Percentiles rank a stretch among this genome's conserved stretches.
Evolutionary conservation across 2,797 vertebrate species (phyloP).

Genomic region (Crax fasciolata): DNA sequence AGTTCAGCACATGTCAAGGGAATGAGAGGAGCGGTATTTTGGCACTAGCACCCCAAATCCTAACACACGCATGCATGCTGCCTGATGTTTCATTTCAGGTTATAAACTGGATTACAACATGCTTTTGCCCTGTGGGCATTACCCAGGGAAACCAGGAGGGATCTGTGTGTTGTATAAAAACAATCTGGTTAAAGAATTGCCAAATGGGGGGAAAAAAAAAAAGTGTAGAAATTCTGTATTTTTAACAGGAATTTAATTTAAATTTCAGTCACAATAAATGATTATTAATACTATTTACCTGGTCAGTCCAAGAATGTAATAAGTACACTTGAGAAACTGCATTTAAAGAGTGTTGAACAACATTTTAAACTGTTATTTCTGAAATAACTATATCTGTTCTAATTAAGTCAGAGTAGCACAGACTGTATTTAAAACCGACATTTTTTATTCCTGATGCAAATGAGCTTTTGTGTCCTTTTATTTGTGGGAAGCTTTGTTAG

Average conservation of each 20-base stretch:
- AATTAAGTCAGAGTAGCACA: conserved; percentile 24
- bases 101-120: conserved; percentile 66
- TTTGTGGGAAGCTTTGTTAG: conserved; percentile 63
- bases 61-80: neutral
- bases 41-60: neutral
- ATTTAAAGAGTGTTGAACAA: neutral
- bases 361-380: conserved; percentile 5
- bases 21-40: conserved; percentile 16
- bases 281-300: neutral
- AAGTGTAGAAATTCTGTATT: neutral
- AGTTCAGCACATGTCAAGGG: neutral
- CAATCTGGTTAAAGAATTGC: neutral
- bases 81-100: conserved; percentile 43
- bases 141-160: conserved; percentile 43
- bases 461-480: conserved; percentile 47
- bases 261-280: neutral
- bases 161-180: neutral
- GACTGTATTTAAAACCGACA: neutral
- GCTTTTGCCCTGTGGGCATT: neutral
- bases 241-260: neutral
- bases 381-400: neutral
- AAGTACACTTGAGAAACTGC: neutral
- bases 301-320: neutral
- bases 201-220: neutral
- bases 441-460: conserved; percentile 60